These are phyloP conservation scores for Monochamus saltuarius DNA, from an alignment of 1,140 invertebrate genomes.

Conservation along the genomic window DNA sequence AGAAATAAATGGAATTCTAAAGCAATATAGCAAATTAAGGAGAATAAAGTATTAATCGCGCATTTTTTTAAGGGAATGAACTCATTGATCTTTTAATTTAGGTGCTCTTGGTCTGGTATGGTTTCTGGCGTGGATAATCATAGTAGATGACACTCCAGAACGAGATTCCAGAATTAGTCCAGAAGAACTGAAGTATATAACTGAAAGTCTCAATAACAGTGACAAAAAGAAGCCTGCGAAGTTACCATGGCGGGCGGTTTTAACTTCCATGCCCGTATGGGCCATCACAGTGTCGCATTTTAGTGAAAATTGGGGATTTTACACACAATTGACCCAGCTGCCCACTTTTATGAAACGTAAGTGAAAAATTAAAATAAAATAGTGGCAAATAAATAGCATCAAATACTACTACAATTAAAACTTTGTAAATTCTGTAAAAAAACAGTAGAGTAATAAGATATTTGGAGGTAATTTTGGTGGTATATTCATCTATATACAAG, in stretches of 20 bases:
- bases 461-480: too few species aligned
- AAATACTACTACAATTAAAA: background rate
- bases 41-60: background rate
- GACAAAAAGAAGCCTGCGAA: slow-evolving; percentile 49
- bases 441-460: too few species aligned
- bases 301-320: slow-evolving; percentile 95
- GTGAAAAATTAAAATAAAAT: slow-evolving; percentile 2
- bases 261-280: slow-evolving; percentile 84
- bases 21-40: too few species aligned
- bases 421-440: too few species aligned
- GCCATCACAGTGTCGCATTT: slow-evolving; percentile 89
- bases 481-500: too few species aligned
- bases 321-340: slow-evolving; percentile 85
- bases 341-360: slow-evolving; percentile 88
- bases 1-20: too few species aligned
- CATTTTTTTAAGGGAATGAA: background rate
- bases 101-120: slow-evolving; percentile 68
- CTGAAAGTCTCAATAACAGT: slow-evolving; percentile 49
- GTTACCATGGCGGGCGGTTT: slow-evolving; percentile 79
- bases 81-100: slow-evolving; percentile 42
- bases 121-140: slow-evolving; percentile 68
- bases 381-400: background rate
- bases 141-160: slow-evolving; percentile 76
- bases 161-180: slow-evolving; percentile 73
- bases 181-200: slow-evolving; percentile 77